These are phyloP conservation scores for Terebella lapidaria DNA, from an alignment of 2,888 invertebrate genomes.

Conservation along the genomic window DNA sequence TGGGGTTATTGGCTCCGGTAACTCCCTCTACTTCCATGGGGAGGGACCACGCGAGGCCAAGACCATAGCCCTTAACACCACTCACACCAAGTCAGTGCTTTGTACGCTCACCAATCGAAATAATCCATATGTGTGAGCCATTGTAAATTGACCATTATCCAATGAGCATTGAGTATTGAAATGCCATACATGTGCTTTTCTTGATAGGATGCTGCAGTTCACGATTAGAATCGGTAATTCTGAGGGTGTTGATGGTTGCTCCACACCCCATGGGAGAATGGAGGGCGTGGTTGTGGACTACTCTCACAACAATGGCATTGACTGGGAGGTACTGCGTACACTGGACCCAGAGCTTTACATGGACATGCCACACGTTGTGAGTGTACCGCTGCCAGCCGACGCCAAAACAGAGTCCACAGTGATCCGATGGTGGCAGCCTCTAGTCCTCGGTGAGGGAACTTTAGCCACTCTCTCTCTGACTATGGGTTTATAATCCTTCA, in stretches of 20 bases:
- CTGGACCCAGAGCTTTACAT: constrained; percentile 21
- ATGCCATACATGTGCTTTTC: no score
- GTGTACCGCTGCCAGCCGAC: constrained; percentile 40
- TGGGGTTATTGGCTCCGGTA: constrained; percentile 45
- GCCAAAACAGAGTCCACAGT: constrained; percentile 48
- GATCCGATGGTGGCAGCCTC: constrained; percentile 54
- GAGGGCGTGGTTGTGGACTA: constrained; percentile 50
- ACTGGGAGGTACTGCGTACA: constrained; percentile 40
- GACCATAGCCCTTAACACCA: constrained; percentile 47
- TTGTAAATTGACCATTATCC: no score
- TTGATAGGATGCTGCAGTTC: constrained; percentile 51
- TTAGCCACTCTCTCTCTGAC: no score
- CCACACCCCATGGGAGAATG: constrained; percentile 34
- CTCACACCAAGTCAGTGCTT: constrained; percentile 35
- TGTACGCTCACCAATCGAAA: no score
- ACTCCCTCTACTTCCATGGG: constrained; percentile 48
- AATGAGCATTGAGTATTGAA: no score
- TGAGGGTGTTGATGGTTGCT: constrained; percentile 40
- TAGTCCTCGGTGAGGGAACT: constrained; percentile 28
- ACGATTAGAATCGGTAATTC: constrained; percentile 43
- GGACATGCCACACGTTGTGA: constrained; percentile 23
- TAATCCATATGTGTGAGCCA: not conserved
- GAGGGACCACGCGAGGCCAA: constrained; percentile 48
- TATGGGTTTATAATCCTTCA: not conserved
- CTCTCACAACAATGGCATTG: constrained; percentile 48